phyloP scores from a whole-genome alignment of 2,797 vertebrate genomes.

The Thunnus albacares region DNA sequence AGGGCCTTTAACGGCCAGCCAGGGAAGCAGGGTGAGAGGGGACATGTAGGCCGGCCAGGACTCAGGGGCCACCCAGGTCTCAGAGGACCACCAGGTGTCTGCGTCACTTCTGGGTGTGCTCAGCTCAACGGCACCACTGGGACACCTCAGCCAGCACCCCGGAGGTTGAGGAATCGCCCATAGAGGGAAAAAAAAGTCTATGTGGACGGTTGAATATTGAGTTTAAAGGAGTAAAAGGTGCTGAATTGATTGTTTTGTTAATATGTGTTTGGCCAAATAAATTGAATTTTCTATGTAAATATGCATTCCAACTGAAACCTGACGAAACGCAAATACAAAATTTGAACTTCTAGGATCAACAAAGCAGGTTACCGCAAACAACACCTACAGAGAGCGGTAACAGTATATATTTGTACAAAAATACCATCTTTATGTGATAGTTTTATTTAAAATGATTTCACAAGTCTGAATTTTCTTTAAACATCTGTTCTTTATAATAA shows the following conservation, averaged over 20 bases:
- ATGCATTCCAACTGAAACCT: slow-evolving; percentile 59
- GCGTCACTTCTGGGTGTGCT: slow-evolving; percentile 83
- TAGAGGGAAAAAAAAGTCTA: slow-evolving; percentile 56
- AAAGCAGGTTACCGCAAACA: slow-evolving; percentile 29
- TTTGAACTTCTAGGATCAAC: slow-evolving; percentile 36
- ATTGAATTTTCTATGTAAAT: slow-evolving; percentile 75
- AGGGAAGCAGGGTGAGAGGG: slow-evolving; percentile 84
- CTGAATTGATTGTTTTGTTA: slow-evolving; percentile 59
- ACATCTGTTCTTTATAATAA: slow-evolving; percentile 85
- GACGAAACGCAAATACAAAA: slow-evolving; percentile 30
- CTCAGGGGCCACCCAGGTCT: slow-evolving; percentile 85
- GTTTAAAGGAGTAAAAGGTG: slow-evolving; percentile 45
- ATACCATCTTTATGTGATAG: slow-evolving; percentile 51
- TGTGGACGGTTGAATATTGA: slow-evolving; percentile 40
- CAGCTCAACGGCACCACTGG: slow-evolving; percentile 65
- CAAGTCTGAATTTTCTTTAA: slow-evolving; percentile 68
- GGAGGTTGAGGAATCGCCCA: slow-evolving; percentile 77
- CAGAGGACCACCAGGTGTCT: slow-evolving; percentile 86
- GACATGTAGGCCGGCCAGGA: slow-evolving; percentile 83
- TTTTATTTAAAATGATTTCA: slow-evolving; percentile 78
- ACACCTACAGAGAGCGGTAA: slow-evolving; percentile 19
- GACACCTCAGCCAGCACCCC: slow-evolving; percentile 57
- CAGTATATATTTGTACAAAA: slow-evolving; percentile 70
- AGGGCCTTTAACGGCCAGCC: slow-evolving; percentile 85
- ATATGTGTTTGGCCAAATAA: slow-evolving; percentile 65